Conservation (phyloP, 2,888 invertebrate species). For the Melolontha melolontha region DNA sequence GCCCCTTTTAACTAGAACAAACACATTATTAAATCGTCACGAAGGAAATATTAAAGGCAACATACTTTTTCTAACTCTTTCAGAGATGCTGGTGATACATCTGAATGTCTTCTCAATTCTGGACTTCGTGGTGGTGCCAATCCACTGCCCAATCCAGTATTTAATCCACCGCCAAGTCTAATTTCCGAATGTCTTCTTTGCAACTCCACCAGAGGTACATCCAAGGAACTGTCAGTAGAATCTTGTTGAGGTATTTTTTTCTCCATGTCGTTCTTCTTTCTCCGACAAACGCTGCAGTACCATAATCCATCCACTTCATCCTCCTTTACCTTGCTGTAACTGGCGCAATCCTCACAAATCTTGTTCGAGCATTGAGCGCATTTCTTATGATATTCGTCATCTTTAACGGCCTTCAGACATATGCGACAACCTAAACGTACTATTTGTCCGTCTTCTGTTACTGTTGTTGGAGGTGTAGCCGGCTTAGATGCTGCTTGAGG, state of each 20-base stretch:
- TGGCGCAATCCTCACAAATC: conserved; percentile 94
- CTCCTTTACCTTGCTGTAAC: conserved; percentile 87
- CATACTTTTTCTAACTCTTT: conserved; percentile 90
- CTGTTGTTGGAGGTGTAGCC: conserved; percentile 65
- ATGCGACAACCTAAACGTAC: conserved; percentile 84
- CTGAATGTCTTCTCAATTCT: conserved; percentile 84
- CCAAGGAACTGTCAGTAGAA: conserved; percentile 86
- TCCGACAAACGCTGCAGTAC: conserved; percentile 90
- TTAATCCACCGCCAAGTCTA: conserved; percentile 72
- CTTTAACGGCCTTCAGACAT: conserved; percentile 89
- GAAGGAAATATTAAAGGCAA: not conserved
- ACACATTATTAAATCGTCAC: not conserved
- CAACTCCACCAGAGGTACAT: conserved; percentile 83
- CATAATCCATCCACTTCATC: conserved; percentile 88
- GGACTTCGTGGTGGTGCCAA: conserved; percentile 88
- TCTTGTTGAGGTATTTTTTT: conserved; percentile 82
- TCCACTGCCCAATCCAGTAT: conserved; percentile 69
- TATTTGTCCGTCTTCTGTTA: conserved; percentile 79
- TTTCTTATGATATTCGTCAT: conserved; percentile 87
- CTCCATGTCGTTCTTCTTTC: conserved; percentile 75
- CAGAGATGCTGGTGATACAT: conserved; percentile 87
- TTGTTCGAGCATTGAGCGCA: conserved; percentile 92
- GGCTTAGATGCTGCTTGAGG: conserved; percentile 55
- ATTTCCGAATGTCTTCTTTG: conserved; percentile 87
- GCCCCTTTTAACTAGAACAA: conserved; percentile 75